A percentile compares a stretch with the other conserved stretches of the same genome.
phyloP scores from a whole-genome alignment of 2,113 vertebrate species.

The Apteryx owenii region DNA sequence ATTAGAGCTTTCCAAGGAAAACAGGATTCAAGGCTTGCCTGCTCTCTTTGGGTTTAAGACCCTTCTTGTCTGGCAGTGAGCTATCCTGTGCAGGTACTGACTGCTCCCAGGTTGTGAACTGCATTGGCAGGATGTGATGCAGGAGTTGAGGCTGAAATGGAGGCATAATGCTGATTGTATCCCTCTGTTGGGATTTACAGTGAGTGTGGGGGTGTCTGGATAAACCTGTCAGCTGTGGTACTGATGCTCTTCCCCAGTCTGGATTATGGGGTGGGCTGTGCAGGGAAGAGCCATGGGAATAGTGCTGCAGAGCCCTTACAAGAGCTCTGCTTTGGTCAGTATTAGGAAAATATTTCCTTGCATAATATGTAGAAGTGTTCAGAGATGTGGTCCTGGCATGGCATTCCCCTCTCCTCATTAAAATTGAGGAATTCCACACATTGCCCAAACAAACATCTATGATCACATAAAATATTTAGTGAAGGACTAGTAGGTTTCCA shows the following conservation, averaged over 20 bases:
- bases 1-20: neutral
- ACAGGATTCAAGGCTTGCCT: neutral
- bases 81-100: accelerated
- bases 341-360: neutral
- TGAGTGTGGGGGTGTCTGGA: neutral
- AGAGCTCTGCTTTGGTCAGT: neutral
- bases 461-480: neutral
- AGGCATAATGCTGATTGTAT: neutral
- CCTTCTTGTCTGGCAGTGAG: neutral
- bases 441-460: neutral
- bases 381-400: neutral
- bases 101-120: neutral
- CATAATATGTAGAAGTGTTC: neutral
- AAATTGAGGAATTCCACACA: neutral
- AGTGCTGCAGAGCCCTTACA: neutral
- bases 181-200: neutral
- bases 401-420: neutral
- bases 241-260: neutral
- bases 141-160: neutral
- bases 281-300: neutral
- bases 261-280: neutral
- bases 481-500: neutral
- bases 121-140: accelerated
- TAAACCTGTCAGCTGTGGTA: neutral
- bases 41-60: neutral